Base-by-base conservation (phyloP, 2,888 invertebrate species). In the Chymomyza procnemis region DNA sequence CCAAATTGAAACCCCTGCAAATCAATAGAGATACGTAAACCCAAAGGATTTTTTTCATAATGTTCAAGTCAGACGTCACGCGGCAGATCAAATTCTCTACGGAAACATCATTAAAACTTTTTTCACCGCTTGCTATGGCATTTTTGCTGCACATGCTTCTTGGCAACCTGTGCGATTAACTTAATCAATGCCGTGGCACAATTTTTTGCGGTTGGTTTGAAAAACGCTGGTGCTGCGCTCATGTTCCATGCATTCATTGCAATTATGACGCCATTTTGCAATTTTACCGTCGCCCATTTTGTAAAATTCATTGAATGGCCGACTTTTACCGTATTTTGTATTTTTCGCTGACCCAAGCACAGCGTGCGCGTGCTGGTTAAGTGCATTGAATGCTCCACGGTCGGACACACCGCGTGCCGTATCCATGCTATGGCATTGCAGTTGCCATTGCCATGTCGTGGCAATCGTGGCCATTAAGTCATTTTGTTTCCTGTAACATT, bases 401-500 rank as follows among this genome's bases (percentile, higher is more conserved):
- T 56, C 56, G 63, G 55, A 19, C 18, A 18, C 52, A 26, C 26
- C 19, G 30, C 47, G 21, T 60, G 22, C 48, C 74, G 64, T 52
- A 71, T 71, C 61, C 22, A 26, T 54, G 50, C 22, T 50, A 30
- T 68, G 8, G 18, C 41, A 9, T 65, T 41, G 14, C 46, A 18
- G 8, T 26, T 59, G 54, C 4, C 50, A 56, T 3, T 52, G 63
- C 50, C 50, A 50, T 50, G 41, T 64, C 75, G 67, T 41, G 55
- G 50, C 75, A 76, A 74, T 69, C 64, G 64, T 52, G 18, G 14
- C 47, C 72, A 78, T 78, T 78, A 76, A 78, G 78, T 78, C 76
- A 71, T 78, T 78, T 72, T 64, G 74, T 64, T 78, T 74, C 76
- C 79, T 76, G 72, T 55, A 74, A 74, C 70, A 74, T 73, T 72